Evolutionary conservation across 2,113 vertebrate species (phyloP), one percentile per base, ranked within the genome.

Genomic region (Apteryx owenii): DNA sequence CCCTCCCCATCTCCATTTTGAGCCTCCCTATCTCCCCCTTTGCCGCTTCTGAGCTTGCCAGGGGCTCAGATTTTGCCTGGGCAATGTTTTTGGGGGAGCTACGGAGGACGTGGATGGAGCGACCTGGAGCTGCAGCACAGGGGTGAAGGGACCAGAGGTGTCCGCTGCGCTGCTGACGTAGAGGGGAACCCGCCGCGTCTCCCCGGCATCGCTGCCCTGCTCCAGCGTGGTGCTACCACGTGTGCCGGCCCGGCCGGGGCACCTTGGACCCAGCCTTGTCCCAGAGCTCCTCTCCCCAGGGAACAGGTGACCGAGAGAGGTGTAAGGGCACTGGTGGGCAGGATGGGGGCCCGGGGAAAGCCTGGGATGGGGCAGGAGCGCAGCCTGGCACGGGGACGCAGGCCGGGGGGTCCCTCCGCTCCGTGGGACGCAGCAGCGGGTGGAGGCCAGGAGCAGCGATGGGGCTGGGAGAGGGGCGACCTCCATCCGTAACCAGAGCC

Each of bases 111-210:
- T 1, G 10, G 50, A 60, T 38, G 53, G 62, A 51, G 58, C 69
- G 46, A 42, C 0, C 0, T 23, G 44, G 29, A 42, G 62, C 38
- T 62, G 33, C 62, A 95, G 51, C 56, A 50, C 12, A 12, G 7
- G 33, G 1, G 9, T 25, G 68, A 58, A 50, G 56, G 0, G 0
- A 36, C 5, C 18, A 10, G 22, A 14, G 33, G 2, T 25, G 42
- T 29, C 93, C 1, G 0, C 83, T 60, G 12, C 5, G 48, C 29
- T 54, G 68, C 2, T 1, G 10, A 13, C 2, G 36, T 31, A 60
- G 31, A 58, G 15, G 48, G 65, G 15, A 44, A 33, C 17, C n/a
- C 5, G 25, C 14, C 0, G 0, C 7, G 21, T 50, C 36, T 36
- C 44, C 64, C 26, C 70, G 48, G 28, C 62, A 54, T 28, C 5